Conservation (phyloP, 1,140 invertebrate genomes). For the Chrysoperla carnea region DNA sequence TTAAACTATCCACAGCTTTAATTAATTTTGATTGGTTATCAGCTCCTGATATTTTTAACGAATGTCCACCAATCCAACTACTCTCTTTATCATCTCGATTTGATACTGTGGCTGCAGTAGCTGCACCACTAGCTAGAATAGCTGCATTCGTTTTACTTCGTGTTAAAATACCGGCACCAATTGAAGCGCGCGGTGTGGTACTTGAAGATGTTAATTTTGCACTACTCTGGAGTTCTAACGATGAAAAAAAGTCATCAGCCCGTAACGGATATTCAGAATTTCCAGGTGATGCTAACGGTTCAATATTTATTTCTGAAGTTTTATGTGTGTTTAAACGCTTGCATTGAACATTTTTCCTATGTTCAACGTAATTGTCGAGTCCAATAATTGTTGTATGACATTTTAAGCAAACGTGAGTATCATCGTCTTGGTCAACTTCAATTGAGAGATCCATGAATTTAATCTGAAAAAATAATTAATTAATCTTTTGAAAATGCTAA, state of each 20-base stretch:
- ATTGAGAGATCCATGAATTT: constrained; percentile 4
- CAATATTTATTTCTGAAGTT: constrained; percentile 24
- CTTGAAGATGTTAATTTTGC: constrained; percentile 30
- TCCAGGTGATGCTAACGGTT: constrained; percentile 13
- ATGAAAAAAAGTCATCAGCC: constrained; percentile 71
- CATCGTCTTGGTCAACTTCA: constrained; percentile 47
- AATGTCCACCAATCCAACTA: constrained; percentile 38
- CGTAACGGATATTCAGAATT: constrained; percentile 34
- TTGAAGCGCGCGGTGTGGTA: constrained; percentile 17
- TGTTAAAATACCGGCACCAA: constrained; percentile 21
- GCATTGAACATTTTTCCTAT: constrained; percentile 48
- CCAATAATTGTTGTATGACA: constrained; percentile 61
- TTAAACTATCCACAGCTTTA: constrained; percentile 37
- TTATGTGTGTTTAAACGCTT: constrained; percentile 17
- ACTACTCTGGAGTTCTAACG: constrained; percentile 64
- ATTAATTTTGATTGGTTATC: constrained; percentile 38
- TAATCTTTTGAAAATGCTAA: background rate
- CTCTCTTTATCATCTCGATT: constrained; percentile 22
- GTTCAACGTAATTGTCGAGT: constrained; percentile 62
- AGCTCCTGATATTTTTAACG: constrained; percentile 27
- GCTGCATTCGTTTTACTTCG: constrained; percentile 24
- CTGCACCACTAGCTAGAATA: constrained; percentile 13
- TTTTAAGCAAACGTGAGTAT: constrained; percentile 69
- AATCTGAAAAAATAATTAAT: background rate
- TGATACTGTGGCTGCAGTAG: constrained; percentile 15